A percentile compares a stretch with the other conserved stretches of the same genome.
phyloP scores from a whole-genome alignment of 1,140 invertebrate genomes.

The Zaprionus gabonicus region DNA sequence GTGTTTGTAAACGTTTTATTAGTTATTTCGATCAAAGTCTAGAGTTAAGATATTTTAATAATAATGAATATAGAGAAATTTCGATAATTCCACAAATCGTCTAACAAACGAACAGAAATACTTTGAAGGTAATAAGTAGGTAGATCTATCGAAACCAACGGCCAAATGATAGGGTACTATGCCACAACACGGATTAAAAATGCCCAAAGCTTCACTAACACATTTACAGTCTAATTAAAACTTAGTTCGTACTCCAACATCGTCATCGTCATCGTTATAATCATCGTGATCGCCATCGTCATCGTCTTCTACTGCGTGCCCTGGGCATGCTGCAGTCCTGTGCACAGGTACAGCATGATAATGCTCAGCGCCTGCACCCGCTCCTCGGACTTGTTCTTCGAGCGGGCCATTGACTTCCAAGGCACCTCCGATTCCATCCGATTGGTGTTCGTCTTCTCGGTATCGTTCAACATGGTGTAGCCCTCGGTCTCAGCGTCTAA shows the following conservation, averaged over 20 bases:
- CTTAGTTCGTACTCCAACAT: conserved; percentile 2
- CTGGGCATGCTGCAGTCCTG: conserved; percentile 88
- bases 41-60: conserved; percentile 28
- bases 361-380: conserved; percentile 91
- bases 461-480: conserved; percentile 83
- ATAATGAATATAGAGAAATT: conserved; percentile 22
- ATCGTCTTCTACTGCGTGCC: conserved; percentile 58
- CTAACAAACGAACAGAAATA: conserved; percentile 21
- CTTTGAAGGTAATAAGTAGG: conserved; percentile 10
- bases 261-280: not conserved
- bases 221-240: conserved; percentile 43
- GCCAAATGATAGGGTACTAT: conserved; percentile 57
- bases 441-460: conserved; percentile 84
- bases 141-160: conserved; percentile 54
- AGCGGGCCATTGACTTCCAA: conserved; percentile 85
- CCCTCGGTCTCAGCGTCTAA: conserved; percentile 82
- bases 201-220: conserved; percentile 58
- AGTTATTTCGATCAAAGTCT: conserved; percentile 28
- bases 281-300: not conserved
- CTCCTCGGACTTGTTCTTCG: conserved; percentile 88
- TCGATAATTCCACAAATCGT: conserved; percentile 25
- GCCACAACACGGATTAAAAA: conserved; percentile 69
- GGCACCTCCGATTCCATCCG: conserved; percentile 53
- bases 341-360: conserved; percentile 92
- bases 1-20: conserved; percentile 18